These are phyloP conservation scores for Scleropages formosus DNA, from an alignment of 2,797 vertebrate genomes.

Conservation along the genomic window DNA sequence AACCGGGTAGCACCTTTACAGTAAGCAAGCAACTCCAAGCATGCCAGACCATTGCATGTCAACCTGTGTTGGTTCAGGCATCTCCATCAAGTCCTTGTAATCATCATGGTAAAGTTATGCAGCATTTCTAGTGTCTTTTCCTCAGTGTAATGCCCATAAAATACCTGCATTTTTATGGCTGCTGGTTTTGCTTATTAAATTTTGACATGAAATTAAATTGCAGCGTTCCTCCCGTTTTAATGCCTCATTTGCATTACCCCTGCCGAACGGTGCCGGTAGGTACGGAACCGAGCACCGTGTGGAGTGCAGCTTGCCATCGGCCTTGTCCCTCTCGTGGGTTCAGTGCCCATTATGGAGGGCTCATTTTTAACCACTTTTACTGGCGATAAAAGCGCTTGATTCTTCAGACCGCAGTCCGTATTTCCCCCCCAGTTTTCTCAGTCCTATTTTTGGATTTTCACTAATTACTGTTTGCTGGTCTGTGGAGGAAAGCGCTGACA, in stretches of 20 bases:
- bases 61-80: too few relatives aligned
- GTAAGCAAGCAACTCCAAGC: too few relatives aligned
- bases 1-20: too few relatives aligned
- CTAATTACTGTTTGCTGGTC: conserved; percentile 49
- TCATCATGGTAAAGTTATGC: too few relatives aligned
- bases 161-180: background rate
- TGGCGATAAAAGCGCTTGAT: conserved; percentile 1
- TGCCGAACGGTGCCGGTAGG: too few relatives aligned
- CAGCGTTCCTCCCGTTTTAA: background rate
- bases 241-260: background rate
- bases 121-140: too few relatives aligned
- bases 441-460: conserved; percentile 36
- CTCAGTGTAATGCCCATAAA: background rate
- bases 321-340: background rate
- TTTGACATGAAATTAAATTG: background rate
- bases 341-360: background rate
- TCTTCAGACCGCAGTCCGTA: conserved; percentile 43
- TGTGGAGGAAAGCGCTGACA: conserved; percentile 36
- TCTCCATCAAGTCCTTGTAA: too few relatives aligned
- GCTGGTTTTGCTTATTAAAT: background rate
- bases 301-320: background rate
- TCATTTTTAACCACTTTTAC: background rate
- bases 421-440: conserved; percentile 42
- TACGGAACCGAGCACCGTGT: background rate
- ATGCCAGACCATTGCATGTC: too few relatives aligned